Conservation (phyloP, 2,888 invertebrate genomes). For the Epinotia ramella region DNA sequence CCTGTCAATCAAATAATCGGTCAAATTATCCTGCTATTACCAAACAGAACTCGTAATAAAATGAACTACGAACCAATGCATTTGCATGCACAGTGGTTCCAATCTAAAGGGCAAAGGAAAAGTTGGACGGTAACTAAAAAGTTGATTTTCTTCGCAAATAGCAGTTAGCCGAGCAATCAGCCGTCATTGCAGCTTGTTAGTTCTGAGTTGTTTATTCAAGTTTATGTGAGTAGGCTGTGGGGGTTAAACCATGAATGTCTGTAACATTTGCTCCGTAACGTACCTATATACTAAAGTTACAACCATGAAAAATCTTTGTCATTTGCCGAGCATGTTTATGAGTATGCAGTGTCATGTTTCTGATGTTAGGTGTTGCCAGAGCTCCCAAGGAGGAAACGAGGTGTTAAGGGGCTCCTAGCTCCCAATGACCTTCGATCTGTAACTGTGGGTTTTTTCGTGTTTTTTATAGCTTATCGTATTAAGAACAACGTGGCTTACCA, state of each 20-base stretch:
- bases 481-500: no score
- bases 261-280: no score
- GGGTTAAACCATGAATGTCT: background rate
- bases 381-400: no score
- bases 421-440: no score
- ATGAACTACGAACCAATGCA: slow-evolving; percentile 31
- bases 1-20: background rate
- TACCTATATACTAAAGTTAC: background rate
- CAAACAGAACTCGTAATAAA: background rate
- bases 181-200: slow-evolving; percentile 66
- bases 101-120: slow-evolving; percentile 51
- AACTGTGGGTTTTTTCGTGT: no score
- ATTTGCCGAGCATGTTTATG: background rate
- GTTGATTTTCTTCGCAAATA: slow-evolving; percentile 61
- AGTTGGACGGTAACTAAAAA: slow-evolving; percentile 53
- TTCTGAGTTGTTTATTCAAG: slow-evolving; percentile 53
- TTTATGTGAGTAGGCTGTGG: slow-evolving; percentile 31
- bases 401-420: no score
- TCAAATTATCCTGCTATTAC: background rate
- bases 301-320: background rate
- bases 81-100: slow-evolving; percentile 47
- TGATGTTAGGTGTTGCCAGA: no score
- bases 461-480: no score
- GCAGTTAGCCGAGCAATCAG: slow-evolving; percentile 57
- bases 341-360: background rate